phyloP scores from a whole-genome alignment of 92 coral and sea anemone genomes.

The Porites cylindrica region DNA sequence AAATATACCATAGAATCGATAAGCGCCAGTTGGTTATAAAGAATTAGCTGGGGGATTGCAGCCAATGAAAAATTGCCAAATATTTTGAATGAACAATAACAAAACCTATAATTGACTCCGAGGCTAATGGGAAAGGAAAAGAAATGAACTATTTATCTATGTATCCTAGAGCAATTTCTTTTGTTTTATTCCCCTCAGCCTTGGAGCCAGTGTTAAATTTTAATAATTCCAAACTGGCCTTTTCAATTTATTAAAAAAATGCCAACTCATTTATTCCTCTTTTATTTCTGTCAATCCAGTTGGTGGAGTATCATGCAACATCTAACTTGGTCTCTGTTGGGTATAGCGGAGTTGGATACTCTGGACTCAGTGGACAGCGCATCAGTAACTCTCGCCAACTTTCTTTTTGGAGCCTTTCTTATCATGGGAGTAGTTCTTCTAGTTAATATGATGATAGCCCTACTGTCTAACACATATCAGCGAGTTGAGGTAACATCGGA shows the following conservation, averaged over 20 bases:
- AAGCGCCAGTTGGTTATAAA: no score
- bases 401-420: conserved; percentile 26
- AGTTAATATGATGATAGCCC: conserved; percentile 41
- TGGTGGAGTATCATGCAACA: conserved; percentile 4
- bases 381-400: conserved; percentile 9
- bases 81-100: no score
- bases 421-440: conserved; percentile 26
- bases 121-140: no score
- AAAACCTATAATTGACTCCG: no score
- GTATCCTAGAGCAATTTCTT: no score
- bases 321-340: conserved; percentile 16
- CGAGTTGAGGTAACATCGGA: conserved; percentile 11
- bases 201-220: no score
- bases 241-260: background rate
- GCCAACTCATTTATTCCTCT: no score
- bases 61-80: no score
- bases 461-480: conserved; percentile 28
- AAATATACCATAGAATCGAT: no score
- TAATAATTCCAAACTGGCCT: background rate
- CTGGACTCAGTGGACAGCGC: conserved; percentile 17
- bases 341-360: background rate
- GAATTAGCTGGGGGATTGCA: no score
- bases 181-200: no score
- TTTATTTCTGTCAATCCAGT: background rate
- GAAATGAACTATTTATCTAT: no score